Conservation (phyloP, 2,888 invertebrate genomes). For the Trimorus sp. region DNA sequence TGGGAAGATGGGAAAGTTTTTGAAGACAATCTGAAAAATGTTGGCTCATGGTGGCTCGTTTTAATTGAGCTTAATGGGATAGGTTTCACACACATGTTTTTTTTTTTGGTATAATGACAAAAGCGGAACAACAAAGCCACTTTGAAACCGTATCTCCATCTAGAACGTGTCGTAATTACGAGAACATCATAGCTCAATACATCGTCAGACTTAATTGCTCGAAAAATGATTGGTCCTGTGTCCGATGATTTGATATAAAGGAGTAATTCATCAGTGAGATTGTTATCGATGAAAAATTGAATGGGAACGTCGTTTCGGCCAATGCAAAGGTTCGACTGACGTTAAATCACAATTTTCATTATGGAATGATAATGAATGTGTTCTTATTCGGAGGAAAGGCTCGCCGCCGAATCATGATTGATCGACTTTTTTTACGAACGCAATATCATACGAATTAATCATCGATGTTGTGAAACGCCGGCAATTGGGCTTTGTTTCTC, state of each 20-base stretch:
- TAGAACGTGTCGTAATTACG: not conserved
- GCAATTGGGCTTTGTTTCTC: slow-evolving; percentile 18
- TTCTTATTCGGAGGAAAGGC: slow-evolving; percentile 10
- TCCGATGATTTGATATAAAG: slow-evolving; percentile 31
- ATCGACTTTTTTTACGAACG: slow-evolving; percentile 15
- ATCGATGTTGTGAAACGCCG: not conserved
- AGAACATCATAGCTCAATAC: slow-evolving; percentile 20
- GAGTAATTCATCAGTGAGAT: slow-evolving; percentile 38
- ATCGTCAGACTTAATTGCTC: slow-evolving; percentile 24
- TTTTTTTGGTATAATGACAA: no score
- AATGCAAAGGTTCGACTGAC: slow-evolving; percentile 19
- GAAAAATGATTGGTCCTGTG: slow-evolving; percentile 15
- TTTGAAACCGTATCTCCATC: no score
- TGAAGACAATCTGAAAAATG: no score
- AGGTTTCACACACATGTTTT: no score
- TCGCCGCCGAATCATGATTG: slow-evolving; percentile 29
- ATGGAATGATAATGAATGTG: slow-evolving; percentile 32
- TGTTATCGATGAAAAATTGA: slow-evolving; percentile 48
- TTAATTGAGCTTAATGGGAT: no score
- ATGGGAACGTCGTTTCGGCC: slow-evolving; percentile 46
- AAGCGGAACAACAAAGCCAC: no score
- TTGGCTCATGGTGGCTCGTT: no score
- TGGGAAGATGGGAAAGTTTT: no score
- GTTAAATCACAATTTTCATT: slow-evolving; percentile 46
- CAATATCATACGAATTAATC: slow-evolving; percentile 27